Percentiles rank a stretch among this genome's conserved stretches.
phyloP scores from a whole-genome alignment of 2,888 invertebrate genomes.

The Aelia acuminata region DNA sequence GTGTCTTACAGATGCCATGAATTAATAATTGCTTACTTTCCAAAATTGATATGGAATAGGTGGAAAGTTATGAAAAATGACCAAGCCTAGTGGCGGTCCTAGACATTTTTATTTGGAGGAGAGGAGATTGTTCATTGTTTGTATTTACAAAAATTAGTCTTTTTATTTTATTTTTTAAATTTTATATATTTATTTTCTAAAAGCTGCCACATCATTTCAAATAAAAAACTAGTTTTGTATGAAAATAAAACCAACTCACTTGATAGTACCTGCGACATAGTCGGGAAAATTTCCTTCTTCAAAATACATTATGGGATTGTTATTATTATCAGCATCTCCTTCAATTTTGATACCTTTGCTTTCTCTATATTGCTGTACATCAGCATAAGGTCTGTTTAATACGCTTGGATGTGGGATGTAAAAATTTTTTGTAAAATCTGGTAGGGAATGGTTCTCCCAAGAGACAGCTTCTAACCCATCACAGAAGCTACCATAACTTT shows the following conservation, averaged over 20 bases:
- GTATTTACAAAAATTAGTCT: too few species aligned
- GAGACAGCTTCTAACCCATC: slow-evolving; percentile 78
- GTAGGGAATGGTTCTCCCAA: slow-evolving; percentile 86
- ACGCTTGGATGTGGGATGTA: slow-evolving; percentile 87
- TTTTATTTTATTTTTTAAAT: too few species aligned
- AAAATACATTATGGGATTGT: slow-evolving; percentile 88
- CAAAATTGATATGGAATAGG: too few species aligned
- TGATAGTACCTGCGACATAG: slow-evolving; percentile 81
- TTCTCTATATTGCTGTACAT: slow-evolving; percentile 84
- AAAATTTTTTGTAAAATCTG: slow-evolving; percentile 93
- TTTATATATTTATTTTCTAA: background rate
- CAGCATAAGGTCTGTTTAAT: slow-evolving; percentile 73
- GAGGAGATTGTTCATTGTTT: too few species aligned
- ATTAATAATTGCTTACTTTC: too few species aligned
- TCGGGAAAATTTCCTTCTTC: slow-evolving; percentile 90
- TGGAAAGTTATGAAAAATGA: too few species aligned
- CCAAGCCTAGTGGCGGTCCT: too few species aligned
- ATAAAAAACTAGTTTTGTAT: background rate
- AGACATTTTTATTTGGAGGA: too few species aligned
- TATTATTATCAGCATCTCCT: slow-evolving; percentile 79
- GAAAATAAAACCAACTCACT: slow-evolving; percentile 64
- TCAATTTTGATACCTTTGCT: slow-evolving; percentile 89
- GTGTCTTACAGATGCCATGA: too few species aligned
- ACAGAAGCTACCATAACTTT: slow-evolving; percentile 62
- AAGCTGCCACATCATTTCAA: background rate